These are phyloP conservation scores for Drosophila insularis DNA, from an alignment of 1,140 invertebrate species.

Conservation along the genomic window DNA sequence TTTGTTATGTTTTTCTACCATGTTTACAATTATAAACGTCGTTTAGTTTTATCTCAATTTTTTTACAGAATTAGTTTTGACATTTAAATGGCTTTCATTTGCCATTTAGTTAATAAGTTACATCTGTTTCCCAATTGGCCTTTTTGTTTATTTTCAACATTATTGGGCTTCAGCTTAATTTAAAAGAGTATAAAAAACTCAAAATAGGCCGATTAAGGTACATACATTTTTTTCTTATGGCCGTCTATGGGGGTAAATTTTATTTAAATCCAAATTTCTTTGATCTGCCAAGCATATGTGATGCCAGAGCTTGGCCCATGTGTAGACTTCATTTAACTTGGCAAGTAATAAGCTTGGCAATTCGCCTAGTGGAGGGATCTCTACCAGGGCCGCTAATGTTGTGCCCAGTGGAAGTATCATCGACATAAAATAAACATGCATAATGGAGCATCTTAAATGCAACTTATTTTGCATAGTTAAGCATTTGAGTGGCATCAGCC, in stretches of 20 bases:
- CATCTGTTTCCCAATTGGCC: no score
- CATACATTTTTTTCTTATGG: no score
- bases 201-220: no score
- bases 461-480: constrained; percentile 81
- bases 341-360: constrained; percentile 41
- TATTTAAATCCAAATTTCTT: constrained; percentile 12
- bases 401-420: constrained; percentile 59
- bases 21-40: no score
- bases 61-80: no score
- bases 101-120: no score
- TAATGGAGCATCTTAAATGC: constrained; percentile 80
- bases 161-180: no score
- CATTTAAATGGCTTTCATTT: no score
- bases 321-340: constrained; percentile 56
- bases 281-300: constrained; percentile 53
- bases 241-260: not conserved
- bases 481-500: constrained; percentile 73
- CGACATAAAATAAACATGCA: constrained; percentile 78
- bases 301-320: constrained; percentile 19
- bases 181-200: no score
- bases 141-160: no score
- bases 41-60: no score
- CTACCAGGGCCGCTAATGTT: constrained; percentile 29
- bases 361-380: constrained; percentile 15
- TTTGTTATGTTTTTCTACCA: no score